Evolutionary conservation across 92 coral and sea anemone genomes (phyloP).

Genomic region (Parazoanthus darwini): DNA sequence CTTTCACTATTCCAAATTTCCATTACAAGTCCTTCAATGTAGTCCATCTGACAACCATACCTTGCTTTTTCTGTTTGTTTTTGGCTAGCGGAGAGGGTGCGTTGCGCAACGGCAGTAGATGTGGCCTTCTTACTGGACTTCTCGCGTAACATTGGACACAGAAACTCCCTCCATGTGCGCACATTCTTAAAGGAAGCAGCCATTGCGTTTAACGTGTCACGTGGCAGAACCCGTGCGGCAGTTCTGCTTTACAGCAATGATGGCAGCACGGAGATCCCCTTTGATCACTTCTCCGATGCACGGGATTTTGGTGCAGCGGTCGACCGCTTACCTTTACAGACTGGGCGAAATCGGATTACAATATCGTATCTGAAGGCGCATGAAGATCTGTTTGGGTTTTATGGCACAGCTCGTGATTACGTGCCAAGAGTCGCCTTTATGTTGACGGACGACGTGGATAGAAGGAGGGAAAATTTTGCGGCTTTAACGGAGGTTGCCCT

Average conservation of each 20-base stretch:
- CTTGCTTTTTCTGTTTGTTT: neutral
- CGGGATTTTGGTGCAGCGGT: slow-evolving; percentile 28
- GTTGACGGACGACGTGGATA: slow-evolving; percentile 15
- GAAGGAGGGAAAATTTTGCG: slow-evolving; percentile 2
- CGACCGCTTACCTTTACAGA: slow-evolving; percentile 13
- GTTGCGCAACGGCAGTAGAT: slow-evolving; percentile 23
- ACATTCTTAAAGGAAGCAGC: slow-evolving; percentile 24
- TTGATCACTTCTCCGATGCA: slow-evolving; percentile 16
- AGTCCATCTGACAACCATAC: neutral
- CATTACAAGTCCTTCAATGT: neutral
- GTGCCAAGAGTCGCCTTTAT: slow-evolving; percentile 34
- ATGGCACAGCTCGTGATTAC: slow-evolving; percentile 28
- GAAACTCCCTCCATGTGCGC: slow-evolving; percentile 1
- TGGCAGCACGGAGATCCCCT: slow-evolving; percentile 33
- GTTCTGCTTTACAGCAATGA: slow-evolving; percentile 29
- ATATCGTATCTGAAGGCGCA: slow-evolving; percentile 15
- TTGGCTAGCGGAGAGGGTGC: neutral
- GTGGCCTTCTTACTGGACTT: slow-evolving; percentile 36
- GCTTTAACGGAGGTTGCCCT: slow-evolving; percentile 24
- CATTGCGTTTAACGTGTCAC: slow-evolving; percentile 19
- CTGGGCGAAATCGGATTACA: slow-evolving; percentile 25
- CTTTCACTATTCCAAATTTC: neutral
- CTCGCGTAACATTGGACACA: slow-evolving; percentile 16
- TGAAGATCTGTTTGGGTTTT: slow-evolving; percentile 21
- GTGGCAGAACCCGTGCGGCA: slow-evolving; percentile 33